Base-by-base conservation (phyloP, 35 echinoderm and acorn worm genomes). In the Apostichopus californicus region DNA sequence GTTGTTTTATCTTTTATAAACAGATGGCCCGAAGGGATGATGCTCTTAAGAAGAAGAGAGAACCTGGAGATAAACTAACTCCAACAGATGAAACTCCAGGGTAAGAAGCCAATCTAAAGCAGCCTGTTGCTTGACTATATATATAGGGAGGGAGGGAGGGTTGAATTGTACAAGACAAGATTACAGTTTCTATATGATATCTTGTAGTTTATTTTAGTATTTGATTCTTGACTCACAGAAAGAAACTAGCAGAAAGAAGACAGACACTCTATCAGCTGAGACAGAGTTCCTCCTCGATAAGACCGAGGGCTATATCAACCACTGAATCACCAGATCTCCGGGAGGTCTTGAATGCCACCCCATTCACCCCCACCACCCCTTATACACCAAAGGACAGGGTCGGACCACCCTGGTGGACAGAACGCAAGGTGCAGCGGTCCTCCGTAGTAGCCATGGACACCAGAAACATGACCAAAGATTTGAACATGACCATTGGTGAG, bases 401-500 rank as follows among this genome's bases (percentile, higher is more conserved):
- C 73, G 92, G 80, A 12, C 86, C 57, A 14, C 80, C 68, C 18
- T 88, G 60, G 84, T 86, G 72, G 70, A 77, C 92, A 6, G 89
- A 87, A 56, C 80, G 88, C 7, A 75, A 90, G 26, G 34, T 20
- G 9, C 18, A 75, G n/a, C 15, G 70, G 34, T 22, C 65, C 9
- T 58, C 28, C 25, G 10, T 78, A 61, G 10, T 78, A 61, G 54
- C 73, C 28, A 5, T 90, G 7, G 63, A 85, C 90, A 10, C 70
- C 64, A 61, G 65, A 55, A 26, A 71, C 65, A 58, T 9, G 60
- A 58, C 13, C 22, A 8, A 92, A 5, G 91, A 95, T 77, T 71
- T 94, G 78, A 96, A 96, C 25, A 73, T 79, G 5, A 94, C 96
- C 65, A 90, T 98, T 4, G 91, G 89, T 64, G 96, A 98, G 53